A percentile compares a stretch with the other conserved stretches of the same genome.
Evolutionary conservation across 2,888 invertebrate species (phyloP).

Genomic region (Anaspis maculata): DNA sequence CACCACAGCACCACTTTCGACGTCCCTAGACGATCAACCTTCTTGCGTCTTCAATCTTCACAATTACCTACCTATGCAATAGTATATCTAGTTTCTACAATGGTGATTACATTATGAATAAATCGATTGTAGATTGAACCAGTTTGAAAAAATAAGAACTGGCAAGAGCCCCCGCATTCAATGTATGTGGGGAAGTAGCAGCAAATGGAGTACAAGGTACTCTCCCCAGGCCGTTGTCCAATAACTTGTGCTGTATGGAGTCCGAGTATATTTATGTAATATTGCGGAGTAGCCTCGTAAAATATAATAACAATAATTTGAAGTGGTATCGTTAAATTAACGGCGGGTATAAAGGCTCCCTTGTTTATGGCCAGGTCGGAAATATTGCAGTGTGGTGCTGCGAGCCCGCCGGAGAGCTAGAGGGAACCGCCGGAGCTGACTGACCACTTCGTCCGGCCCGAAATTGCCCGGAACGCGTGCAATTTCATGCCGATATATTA

Average conservation of each 20-base stretch:
- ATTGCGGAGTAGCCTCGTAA: slow-evolving; percentile 20
- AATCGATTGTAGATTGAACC: too few species aligned
- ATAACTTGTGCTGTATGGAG: slow-evolving; percentile 9
- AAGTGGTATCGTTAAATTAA: slow-evolving; percentile 30
- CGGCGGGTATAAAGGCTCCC: slow-evolving; percentile 26
- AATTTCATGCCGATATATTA: slow-evolving; percentile 27
- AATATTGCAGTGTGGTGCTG: slow-evolving; percentile 19
- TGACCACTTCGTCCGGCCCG: slow-evolving; percentile 27
- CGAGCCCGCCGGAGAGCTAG: not conserved
- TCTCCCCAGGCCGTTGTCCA: too few species aligned
- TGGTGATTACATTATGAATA: too few species aligned
- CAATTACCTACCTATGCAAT: too few species aligned
- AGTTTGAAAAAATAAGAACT: too few species aligned
- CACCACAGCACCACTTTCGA: too few species aligned
- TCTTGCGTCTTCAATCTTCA: too few species aligned
- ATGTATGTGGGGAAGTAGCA: too few species aligned
- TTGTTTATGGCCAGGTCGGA: slow-evolving; percentile 26
- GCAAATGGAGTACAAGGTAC: too few species aligned
- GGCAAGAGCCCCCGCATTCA: too few species aligned
- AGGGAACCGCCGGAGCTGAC: slow-evolving; percentile 14
- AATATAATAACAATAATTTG: slow-evolving; percentile 31
- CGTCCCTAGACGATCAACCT: too few species aligned
- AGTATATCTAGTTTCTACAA: too few species aligned
- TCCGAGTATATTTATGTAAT: slow-evolving; percentile 16
- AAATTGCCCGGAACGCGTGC: slow-evolving; percentile 27